Conservation (phyloP, 2,113 vertebrate genomes). For the Ciconia boyciana region DNA sequence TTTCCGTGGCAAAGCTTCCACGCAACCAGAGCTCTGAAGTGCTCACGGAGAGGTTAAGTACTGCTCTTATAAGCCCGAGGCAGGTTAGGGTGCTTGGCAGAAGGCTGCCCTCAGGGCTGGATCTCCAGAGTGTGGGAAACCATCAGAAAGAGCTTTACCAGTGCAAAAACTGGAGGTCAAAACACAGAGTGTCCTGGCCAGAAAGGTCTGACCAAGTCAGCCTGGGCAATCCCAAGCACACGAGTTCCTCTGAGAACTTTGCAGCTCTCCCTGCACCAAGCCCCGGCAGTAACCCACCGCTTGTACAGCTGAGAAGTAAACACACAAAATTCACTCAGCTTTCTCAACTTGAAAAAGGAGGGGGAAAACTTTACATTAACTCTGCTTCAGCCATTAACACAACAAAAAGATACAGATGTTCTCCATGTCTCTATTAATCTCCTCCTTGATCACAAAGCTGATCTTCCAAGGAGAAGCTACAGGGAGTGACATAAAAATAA, state of each 20-base stretch:
- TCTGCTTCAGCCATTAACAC: background rate
- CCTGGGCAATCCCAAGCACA: background rate
- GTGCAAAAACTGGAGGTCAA: background rate
- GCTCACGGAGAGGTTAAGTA: background rate
- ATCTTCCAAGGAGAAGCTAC: background rate
- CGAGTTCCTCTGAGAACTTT: background rate
- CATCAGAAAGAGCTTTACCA: background rate
- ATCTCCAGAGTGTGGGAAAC: background rate
- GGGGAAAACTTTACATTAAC: background rate
- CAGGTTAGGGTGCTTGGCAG: background rate
- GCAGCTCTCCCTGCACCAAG: background rate
- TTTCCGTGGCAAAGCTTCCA: background rate
- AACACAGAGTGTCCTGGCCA: background rate
- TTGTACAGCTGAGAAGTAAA: background rate
- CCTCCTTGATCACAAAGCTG: background rate
- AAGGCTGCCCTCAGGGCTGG: background rate
- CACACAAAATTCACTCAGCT: background rate
- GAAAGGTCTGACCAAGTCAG: background rate
- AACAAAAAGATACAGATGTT: background rate
- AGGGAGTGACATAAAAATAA: background rate
- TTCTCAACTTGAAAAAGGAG: background rate
- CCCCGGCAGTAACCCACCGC: accelerated
- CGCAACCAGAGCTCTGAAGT: background rate
- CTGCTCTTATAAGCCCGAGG: background rate
- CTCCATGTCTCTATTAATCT: background rate